These are phyloP conservation scores for Antheraea assamensis DNA, from an alignment of 2,888 invertebrate genomes.

Conservation along the genomic window DNA sequence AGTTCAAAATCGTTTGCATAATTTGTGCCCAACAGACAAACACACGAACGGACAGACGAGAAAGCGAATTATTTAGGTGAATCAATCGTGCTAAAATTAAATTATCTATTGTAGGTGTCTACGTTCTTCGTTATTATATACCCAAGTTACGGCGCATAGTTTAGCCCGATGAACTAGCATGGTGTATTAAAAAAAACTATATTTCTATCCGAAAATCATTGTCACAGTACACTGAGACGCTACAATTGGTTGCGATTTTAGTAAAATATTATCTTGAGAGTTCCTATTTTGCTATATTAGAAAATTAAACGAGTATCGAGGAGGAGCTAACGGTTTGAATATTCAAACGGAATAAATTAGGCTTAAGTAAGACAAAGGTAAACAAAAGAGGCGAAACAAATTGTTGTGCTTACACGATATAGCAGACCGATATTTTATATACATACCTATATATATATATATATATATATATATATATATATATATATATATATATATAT, in stretches of 20 bases:
- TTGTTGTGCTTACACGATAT: slow-evolving; percentile 40
- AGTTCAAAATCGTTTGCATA: too few relatives aligned
- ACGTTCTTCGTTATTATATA: too few relatives aligned
- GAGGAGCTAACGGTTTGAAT: slow-evolving; percentile 74
- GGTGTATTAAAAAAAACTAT: neutral
- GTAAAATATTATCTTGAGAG: slow-evolving; percentile 70
- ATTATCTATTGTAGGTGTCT: too few relatives aligned
- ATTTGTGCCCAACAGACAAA: too few relatives aligned
- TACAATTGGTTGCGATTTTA: slow-evolving; percentile 63
- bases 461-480: slow-evolving; percentile 1
- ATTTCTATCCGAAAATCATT: slow-evolving; percentile 25
- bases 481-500: neutral
- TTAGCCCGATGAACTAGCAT: too few relatives aligned
- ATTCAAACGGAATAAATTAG: slow-evolving; percentile 79
- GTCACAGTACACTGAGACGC: slow-evolving; percentile 47
- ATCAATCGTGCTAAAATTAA: too few relatives aligned
- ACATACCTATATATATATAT: neutral
- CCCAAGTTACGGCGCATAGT: too few relatives aligned
- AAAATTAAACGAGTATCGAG: slow-evolving; percentile 76
- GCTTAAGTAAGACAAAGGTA: slow-evolving; percentile 51
- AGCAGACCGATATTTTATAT: slow-evolving; percentile 17
- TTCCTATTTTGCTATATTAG: slow-evolving; percentile 68
- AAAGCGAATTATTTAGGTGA: too few relatives aligned
- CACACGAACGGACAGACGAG: too few relatives aligned
- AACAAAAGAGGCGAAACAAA: slow-evolving; percentile 56